A percentile compares a stretch with the other conserved stretches of the same genome.
These are phyloP conservation scores for Abscondita cerata DNA, from an alignment of 2,888 invertebrate species.

Conservation along the genomic window DNA sequence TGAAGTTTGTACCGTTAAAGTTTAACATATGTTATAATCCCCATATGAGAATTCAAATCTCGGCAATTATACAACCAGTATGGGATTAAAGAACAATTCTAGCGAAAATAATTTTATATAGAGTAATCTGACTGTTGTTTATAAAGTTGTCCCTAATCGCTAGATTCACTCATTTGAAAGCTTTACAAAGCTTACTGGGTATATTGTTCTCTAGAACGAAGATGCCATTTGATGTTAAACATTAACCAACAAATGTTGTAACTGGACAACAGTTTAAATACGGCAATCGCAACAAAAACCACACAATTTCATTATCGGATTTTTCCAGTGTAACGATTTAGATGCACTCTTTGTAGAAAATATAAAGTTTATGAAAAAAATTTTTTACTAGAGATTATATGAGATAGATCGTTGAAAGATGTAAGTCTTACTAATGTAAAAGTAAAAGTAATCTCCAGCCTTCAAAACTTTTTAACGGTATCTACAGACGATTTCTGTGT, in stretches of 20 bases:
- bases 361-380: background rate
- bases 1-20: slow-evolving; percentile 14
- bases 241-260: slow-evolving; percentile 13
- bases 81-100: slow-evolving; percentile 32
- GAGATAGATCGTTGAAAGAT: background rate
- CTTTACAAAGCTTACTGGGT: slow-evolving; percentile 28
- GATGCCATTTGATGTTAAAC: slow-evolving; percentile 18
- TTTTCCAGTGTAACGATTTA: no score
- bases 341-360: no score
- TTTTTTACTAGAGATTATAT: background rate
- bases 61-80: slow-evolving; percentile 25
- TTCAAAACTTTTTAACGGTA: slow-evolving; percentile 40
- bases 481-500: slow-evolving; percentile 44
- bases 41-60: slow-evolving; percentile 24
- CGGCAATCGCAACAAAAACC: background rate
- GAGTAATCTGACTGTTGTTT: slow-evolving; percentile 36
- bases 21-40: slow-evolving; percentile 21
- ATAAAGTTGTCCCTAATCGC: slow-evolving; percentile 37
- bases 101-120: slow-evolving; percentile 33
- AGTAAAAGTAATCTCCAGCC: slow-evolving; percentile 41
- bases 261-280: slow-evolving; percentile 6
- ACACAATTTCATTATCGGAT: no score
- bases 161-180: slow-evolving; percentile 31
- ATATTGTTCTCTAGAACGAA: slow-evolving; percentile 28
- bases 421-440: slow-evolving; percentile 18